Percentiles rank a stretch among this genome's conserved stretches.
Evolutionary conservation across 2,888 invertebrate species (phyloP).

Genomic region (Sarcophaga carnaria): DNA sequence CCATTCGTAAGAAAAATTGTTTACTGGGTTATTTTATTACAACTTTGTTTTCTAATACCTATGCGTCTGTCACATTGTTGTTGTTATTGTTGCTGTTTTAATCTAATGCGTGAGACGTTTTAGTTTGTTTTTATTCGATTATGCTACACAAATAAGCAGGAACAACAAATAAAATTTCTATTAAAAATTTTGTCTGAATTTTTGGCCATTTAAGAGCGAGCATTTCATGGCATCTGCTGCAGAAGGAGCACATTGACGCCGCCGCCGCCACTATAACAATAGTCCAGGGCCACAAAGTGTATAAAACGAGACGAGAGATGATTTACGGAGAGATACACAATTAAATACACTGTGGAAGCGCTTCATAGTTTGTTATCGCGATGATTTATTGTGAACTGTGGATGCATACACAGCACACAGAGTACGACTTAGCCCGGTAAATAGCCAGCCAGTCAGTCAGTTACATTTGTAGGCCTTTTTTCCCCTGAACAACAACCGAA

Average conservation of each 20-base stretch:
- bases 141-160: not conserved
- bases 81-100: not conserved
- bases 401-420: constrained; percentile 1
- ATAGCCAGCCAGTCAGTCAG: not conserved
- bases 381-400: constrained; percentile 79
- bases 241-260: constrained; percentile 68
- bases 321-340: constrained; percentile 61
- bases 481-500: not conserved
- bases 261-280: constrained; percentile 65
- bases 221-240: constrained; percentile 63
- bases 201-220: constrained; percentile 9
- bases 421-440: not conserved
- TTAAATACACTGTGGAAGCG: constrained; percentile 76
- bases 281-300: not conserved
- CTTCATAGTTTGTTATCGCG: constrained; percentile 79
- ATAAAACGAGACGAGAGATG: constrained; percentile 44
- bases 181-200: constrained; percentile 1
- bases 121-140: not conserved
- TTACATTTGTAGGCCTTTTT: not conserved
- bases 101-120: constrained; percentile 16
- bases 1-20: not conserved
- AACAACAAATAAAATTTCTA: constrained; percentile 10
- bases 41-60: constrained; percentile 10
- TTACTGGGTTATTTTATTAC: constrained; percentile 29
- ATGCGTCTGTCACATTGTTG: constrained; percentile 47